A percentile compares a stretch with the other conserved stretches of the same genome.
These are phyloP conservation scores for Prolemur simus DNA, from an alignment of 2,113 vertebrate genomes.

Conservation along the genomic window DNA sequence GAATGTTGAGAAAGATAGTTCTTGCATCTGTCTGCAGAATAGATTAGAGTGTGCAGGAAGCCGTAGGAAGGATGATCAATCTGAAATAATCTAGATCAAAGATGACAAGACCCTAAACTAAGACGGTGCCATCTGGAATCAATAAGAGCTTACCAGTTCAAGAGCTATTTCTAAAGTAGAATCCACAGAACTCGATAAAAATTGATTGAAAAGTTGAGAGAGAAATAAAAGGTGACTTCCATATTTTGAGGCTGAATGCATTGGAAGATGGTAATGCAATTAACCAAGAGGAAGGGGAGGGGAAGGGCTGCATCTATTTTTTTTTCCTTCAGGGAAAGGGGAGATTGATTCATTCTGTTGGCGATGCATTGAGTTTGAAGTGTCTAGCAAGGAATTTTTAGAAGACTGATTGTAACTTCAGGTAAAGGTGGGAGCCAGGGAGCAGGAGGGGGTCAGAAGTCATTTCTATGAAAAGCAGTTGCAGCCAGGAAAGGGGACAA, in stretches of 20 bases:
- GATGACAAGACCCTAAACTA: fast-evolving
- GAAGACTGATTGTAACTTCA: fast-evolving
- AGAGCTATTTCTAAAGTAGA: background rate
- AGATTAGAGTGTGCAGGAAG: background rate
- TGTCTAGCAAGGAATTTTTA: fast-evolving
- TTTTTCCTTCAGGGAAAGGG: background rate
- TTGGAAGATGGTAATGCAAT: background rate
- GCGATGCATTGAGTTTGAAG: background rate
- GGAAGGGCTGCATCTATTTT: fast-evolving
- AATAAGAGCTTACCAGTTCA: background rate
- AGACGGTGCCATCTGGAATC: background rate
- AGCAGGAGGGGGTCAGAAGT: fast-evolving
- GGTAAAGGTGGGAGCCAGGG: fast-evolving
- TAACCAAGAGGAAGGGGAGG: fast-evolving
- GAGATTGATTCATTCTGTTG: background rate
- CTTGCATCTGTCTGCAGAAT: fast-evolving
- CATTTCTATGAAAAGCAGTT: background rate
- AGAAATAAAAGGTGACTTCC: background rate
- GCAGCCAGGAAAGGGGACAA: background rate
- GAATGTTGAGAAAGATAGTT: fast-evolving
- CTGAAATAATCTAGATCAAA: background rate
- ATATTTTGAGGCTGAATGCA: background rate
- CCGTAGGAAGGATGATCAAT: fast-evolving
- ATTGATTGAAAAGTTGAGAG: background rate
- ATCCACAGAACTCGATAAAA: background rate